Conservation (phyloP, 2,888 invertebrate genomes). For the Eupithecia tripunctaria region DNA sequence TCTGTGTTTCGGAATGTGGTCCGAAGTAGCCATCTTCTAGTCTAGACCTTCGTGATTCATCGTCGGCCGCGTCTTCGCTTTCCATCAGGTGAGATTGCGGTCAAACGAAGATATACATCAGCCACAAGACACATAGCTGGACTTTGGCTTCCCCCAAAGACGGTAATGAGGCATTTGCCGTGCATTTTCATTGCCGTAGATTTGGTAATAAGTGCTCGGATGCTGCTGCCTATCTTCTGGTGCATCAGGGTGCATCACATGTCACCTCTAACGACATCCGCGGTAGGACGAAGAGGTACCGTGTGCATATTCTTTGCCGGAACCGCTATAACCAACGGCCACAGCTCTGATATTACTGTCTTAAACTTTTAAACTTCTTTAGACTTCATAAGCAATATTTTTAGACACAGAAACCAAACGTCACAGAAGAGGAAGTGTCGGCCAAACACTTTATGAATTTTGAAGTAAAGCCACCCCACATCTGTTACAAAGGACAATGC, state of each 20-base stretch:
- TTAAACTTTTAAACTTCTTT: background rate
- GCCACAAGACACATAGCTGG: too few species aligned
- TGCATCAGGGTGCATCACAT: background rate
- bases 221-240: background rate
- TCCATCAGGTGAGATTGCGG: too few species aligned
- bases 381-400: background rate
- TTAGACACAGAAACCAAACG: constrained; percentile 39
- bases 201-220: background rate
- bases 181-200: background rate
- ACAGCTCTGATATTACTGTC: background rate
- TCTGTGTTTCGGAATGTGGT: too few species aligned
- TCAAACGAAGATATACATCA: too few species aligned
- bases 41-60: too few species aligned
- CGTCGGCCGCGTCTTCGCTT: too few species aligned
- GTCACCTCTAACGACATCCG: background rate
- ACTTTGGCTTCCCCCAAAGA: background rate
- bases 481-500: constrained; percentile 74
- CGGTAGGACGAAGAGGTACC: background rate
- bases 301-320: background rate
- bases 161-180: background rate
- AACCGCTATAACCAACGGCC: background rate
- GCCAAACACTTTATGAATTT: constrained; percentile 47
- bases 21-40: too few species aligned
- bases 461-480: constrained; percentile 72
- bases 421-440: constrained; percentile 57